Conservation (phyloP, 2,888 invertebrate genomes). For the Netelia inedita region DNA sequence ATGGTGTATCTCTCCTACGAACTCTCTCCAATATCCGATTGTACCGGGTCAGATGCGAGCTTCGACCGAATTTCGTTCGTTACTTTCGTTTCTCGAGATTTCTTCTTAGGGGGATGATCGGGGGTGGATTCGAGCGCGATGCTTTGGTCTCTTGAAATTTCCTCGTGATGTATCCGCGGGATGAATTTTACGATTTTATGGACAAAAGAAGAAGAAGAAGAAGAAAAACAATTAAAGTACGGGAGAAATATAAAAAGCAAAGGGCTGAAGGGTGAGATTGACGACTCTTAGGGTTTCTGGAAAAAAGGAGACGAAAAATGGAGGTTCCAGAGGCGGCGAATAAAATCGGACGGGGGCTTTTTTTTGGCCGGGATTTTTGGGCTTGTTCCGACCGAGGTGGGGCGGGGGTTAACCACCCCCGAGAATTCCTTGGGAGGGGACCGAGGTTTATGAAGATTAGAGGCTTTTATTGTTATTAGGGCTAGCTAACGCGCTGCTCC, state of each 20-base stretch:
- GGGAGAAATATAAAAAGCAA: not conserved
- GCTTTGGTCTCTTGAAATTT: no score
- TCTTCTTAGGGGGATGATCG: not conserved
- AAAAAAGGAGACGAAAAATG: constrained; percentile 26
- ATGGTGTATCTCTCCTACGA: constrained; percentile 50
- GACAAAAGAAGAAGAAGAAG: not conserved
- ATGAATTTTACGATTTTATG: no score
- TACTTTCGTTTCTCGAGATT: constrained; percentile 46
- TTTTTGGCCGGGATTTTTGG: constrained; percentile 44
- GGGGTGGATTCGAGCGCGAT: no score
- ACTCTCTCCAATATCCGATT: constrained; percentile 72
- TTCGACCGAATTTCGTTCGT: constrained; percentile 45
- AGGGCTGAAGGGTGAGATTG: constrained; percentile 17
- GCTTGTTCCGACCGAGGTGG: constrained; percentile 52
- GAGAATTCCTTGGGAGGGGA: constrained; percentile 57
- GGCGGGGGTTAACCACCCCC: constrained; percentile 52
- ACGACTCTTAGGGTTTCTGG: not conserved
- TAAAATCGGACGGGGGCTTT: constrained; percentile 13
- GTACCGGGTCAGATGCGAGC: constrained; percentile 47
- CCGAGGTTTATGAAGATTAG: constrained; percentile 76
- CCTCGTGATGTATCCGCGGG: no score
- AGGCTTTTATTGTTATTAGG: constrained; percentile 77
- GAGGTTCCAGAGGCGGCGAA: constrained; percentile 10
- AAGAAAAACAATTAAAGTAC: constrained; percentile 33
- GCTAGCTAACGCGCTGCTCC: constrained; percentile 58